Percentiles rank a stretch among this genome's conserved stretches.
Evolutionary conservation across 2,797 vertebrate genomes (phyloP).

Genomic region (Gephyroberyx darwinii): DNA sequence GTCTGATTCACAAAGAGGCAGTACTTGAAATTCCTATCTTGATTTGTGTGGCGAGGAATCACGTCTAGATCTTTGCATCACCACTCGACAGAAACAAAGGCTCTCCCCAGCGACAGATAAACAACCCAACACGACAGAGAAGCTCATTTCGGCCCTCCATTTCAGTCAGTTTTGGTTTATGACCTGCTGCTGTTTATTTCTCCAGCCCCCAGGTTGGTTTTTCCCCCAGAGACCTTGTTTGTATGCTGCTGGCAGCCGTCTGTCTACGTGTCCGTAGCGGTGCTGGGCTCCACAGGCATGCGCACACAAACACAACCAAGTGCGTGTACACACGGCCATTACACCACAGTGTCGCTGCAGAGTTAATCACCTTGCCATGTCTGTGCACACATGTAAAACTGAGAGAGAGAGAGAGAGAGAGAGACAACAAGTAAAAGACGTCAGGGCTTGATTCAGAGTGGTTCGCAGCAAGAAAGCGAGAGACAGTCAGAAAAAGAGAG

Average conservation of each 20-base stretch:
- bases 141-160: conserved; percentile 54
- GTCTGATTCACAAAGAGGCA: not conserved
- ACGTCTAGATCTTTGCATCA: conserved; percentile 27
- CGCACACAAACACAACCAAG: not conserved
- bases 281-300: conserved; percentile 4
- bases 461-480: no score
- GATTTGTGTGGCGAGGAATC: conserved; percentile 49
- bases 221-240: conserved; percentile 68
- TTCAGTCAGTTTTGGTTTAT: conserved; percentile 69
- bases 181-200: conserved; percentile 70
- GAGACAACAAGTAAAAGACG: no score
- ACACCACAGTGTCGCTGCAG: conserved; percentile 29
- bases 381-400: conserved; percentile 6
- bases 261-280: conserved; percentile 36
- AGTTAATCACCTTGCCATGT: conserved; percentile 38
- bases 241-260: conserved; percentile 64
- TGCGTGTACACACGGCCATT: conserved; percentile 30
- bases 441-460: no score
- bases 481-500: conserved; percentile 8
- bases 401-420: conserved; percentile 10
- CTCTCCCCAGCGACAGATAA: conserved; percentile 54
- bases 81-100: conserved; percentile 22
- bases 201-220: conserved; percentile 62
- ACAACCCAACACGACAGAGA: conserved; percentile 56
- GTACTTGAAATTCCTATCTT: not conserved